phyloP scores from a whole-genome alignment of 2,113 vertebrate genomes.

The Gasterosteus aculeatus region DNA sequence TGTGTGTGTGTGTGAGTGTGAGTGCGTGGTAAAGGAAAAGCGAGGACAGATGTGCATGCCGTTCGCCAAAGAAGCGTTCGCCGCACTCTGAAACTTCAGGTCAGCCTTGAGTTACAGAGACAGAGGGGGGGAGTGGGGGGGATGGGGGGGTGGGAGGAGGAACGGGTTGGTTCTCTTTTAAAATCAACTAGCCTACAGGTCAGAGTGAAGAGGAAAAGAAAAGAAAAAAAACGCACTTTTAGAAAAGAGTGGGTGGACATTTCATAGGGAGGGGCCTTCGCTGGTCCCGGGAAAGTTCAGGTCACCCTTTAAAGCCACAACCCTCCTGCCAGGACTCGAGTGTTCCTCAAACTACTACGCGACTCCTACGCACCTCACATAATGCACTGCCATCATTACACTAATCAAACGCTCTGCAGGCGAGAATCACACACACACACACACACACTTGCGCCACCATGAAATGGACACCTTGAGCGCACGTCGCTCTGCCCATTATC shows the following conservation, averaged over 20 bases:
- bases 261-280: background rate
- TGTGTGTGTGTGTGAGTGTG: conserved; percentile 31
- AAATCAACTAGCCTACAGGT: conserved; percentile 7
- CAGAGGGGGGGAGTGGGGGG: background rate
- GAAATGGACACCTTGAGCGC: conserved; percentile 39
- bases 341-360: conserved; percentile 38
- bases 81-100: conserved; percentile 50
- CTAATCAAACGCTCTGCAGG: conserved; percentile 31
- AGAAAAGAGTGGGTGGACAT: conserved; percentile 22
- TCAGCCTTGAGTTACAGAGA: conserved; percentile 37
- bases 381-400: conserved; percentile 23
- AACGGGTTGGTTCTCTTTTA: background rate
- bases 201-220: conserved; percentile 14
- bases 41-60: conserved; percentile 63
- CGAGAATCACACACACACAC: conserved; percentile 6
- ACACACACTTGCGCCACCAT: conserved; percentile 8
- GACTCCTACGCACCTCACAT: conserved; percentile 42
- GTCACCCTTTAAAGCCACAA: background rate
- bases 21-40: conserved; percentile 58
- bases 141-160: background rate
- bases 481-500: conserved; percentile 50
- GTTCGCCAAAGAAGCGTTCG: conserved; percentile 61
- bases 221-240: conserved; percentile 7
- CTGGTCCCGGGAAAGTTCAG: conserved; percentile 26
- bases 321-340: conserved; percentile 10